These are phyloP conservation scores for Drosophila vallismaia DNA, from an alignment of 2,888 invertebrate genomes.

Conservation along the genomic window DNA sequence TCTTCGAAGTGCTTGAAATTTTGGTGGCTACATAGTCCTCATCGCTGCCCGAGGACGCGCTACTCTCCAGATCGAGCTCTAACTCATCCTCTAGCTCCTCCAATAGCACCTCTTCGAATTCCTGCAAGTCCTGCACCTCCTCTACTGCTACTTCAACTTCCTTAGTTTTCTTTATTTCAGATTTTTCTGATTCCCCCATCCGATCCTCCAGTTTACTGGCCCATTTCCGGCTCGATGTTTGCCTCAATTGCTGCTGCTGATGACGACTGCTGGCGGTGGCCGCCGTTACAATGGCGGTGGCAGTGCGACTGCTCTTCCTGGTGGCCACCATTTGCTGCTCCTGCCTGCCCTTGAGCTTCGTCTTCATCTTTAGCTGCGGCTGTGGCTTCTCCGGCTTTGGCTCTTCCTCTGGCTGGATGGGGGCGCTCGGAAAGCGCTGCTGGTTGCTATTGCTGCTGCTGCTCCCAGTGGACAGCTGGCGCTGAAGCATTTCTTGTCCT, in stretches of 20 bases:
- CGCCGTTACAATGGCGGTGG: slow-evolving; percentile 81
- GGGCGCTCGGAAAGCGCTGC: slow-evolving; percentile 83
- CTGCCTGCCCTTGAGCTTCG: slow-evolving; percentile 43
- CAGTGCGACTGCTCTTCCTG: slow-evolving; percentile 80
- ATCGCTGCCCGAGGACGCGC: slow-evolving; percentile 63
- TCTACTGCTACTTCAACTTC: slow-evolving; percentile 50
- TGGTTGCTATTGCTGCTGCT: slow-evolving; percentile 61
- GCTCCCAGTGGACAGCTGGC: slow-evolving; percentile 59
- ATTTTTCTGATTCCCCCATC: slow-evolving; percentile 81
- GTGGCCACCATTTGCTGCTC: slow-evolving; percentile 56
- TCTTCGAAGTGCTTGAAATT: neutral
- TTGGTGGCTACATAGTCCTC: slow-evolving; percentile 65
- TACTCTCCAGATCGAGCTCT: slow-evolving; percentile 48
- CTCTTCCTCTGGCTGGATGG: slow-evolving; percentile 82
- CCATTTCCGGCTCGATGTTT: slow-evolving; percentile 51
- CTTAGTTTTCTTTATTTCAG: slow-evolving; percentile 22
- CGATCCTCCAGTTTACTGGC: slow-evolving; percentile 82
- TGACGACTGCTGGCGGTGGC: slow-evolving; percentile 80
- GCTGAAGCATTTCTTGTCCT: slow-evolving; percentile 23
- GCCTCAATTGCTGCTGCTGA: slow-evolving; percentile 67
- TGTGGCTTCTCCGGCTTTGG: slow-evolving; percentile 28
- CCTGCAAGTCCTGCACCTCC: slow-evolving; percentile 37
- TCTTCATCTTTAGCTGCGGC: slow-evolving; percentile 44
- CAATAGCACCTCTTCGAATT: slow-evolving; percentile 41
- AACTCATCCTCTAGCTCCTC: slow-evolving; percentile 36